Conservation (phyloP, 2,888 invertebrate species). For the Hirudinaria manillensis region DNA sequence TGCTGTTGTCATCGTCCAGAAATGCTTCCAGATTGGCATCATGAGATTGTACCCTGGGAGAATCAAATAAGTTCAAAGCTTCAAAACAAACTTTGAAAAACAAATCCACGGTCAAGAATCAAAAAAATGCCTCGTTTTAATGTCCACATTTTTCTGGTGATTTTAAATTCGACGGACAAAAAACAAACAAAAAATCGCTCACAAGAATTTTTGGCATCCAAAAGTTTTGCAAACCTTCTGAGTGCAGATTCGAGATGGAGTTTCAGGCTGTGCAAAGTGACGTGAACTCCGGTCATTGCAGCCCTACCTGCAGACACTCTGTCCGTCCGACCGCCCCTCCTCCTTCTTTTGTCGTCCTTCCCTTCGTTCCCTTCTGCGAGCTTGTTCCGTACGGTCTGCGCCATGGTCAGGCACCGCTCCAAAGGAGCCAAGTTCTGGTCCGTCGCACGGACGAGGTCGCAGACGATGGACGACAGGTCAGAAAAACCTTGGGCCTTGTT, state of each 20-base stretch:
- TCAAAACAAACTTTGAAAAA: constrained; percentile 1
- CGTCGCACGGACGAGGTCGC: background rate
- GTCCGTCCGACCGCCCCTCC: background rate
- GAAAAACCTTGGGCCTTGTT: constrained; percentile 1
- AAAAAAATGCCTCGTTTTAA: too few relatives aligned
- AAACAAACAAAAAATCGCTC: too few relatives aligned
- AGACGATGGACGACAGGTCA: background rate
- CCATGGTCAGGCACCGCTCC: constrained; percentile 10
- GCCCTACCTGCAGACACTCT: background rate
- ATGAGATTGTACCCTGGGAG: background rate
- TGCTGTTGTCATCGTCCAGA: background rate
- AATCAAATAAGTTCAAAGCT: background rate
- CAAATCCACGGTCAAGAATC: background rate
- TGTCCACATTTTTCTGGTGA: too few relatives aligned
- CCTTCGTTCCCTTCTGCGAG: background rate
- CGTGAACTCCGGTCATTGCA: constrained; percentile 37
- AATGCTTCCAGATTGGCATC: background rate
- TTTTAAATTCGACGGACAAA: too few relatives aligned
- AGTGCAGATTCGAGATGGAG: constrained; percentile 48
- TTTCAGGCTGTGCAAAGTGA: constrained; percentile 48
- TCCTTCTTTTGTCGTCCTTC: background rate
- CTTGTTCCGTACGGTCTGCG: background rate
- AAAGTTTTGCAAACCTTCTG: constrained; percentile 39
- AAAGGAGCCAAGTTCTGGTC: background rate
- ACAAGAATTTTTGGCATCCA: background rate